phyloP scores from a whole-genome alignment of 2,888 invertebrate species.

The Aricia artaxerxes region DNA sequence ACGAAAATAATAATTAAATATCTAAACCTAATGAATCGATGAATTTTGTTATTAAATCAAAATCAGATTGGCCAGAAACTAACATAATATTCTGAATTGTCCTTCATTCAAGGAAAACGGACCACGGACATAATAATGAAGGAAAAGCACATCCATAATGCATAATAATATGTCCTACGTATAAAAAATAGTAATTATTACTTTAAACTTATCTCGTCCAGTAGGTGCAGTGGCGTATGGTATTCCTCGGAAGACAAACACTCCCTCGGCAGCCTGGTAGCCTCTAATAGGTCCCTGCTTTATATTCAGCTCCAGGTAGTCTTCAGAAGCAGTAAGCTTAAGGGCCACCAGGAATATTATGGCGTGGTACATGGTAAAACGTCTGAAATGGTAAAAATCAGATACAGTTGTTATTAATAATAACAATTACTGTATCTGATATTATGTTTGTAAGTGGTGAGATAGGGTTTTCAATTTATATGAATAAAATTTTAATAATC shows the following conservation, averaged over 20 bases:
- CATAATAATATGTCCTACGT: neutral
- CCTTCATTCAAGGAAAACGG: too few species aligned
- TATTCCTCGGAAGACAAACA: slow-evolving; percentile 54
- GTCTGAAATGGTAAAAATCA: neutral
- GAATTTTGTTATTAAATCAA: too few species aligned
- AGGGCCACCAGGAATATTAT: neutral
- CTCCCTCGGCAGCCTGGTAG: slow-evolving; percentile 43
- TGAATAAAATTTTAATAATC: too few species aligned
- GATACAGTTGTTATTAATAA: too few species aligned
- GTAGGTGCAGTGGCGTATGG: slow-evolving; percentile 60
- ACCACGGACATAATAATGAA: too few species aligned
- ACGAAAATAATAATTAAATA: neutral
- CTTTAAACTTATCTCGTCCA: slow-evolving; percentile 53
- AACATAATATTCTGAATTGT: too few species aligned
- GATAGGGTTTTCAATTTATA: too few species aligned
- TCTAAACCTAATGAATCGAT: too few species aligned
- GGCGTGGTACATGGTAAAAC: neutral
- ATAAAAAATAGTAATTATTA: slow-evolving; percentile 33
- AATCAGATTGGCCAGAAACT: too few species aligned
- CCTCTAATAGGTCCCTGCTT: slow-evolving; percentile 54
- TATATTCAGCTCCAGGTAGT: slow-evolving; percentile 43
- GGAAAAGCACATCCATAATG: too few species aligned
- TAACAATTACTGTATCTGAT: too few species aligned
- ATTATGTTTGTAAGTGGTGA: too few species aligned
- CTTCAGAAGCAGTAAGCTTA: slow-evolving; percentile 25